These are phyloP conservation scores for Tor tambroides DNA, from an alignment of 2,113 vertebrate species.

Conservation along the genomic window DNA sequence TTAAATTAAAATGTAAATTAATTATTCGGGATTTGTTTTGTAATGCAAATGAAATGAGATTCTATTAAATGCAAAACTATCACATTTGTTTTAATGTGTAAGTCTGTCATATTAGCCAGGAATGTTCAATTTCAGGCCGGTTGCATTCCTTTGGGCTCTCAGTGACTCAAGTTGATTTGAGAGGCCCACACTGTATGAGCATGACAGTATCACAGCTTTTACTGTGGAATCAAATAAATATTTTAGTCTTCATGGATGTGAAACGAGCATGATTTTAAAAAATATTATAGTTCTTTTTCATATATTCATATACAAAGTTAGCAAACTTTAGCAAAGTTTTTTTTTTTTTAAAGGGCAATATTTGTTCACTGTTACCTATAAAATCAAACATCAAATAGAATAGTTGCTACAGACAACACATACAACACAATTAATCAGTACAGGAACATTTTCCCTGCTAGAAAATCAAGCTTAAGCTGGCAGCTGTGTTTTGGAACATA, in stretches of 20 bases:
- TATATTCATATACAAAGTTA: no score
- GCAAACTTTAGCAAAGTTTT: no score
- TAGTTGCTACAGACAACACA: neutral
- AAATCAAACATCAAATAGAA: neutral
- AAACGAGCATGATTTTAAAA: neutral
- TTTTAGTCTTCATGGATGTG: neutral
- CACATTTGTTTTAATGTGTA: constrained; percentile 40
- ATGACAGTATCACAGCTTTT: neutral
- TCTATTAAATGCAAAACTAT: constrained; percentile 52
- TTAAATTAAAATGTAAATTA: constrained; percentile 59
- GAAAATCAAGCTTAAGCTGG: neutral
- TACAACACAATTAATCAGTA: neutral
- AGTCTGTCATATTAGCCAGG: constrained; percentile 31
- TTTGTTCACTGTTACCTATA: neutral
- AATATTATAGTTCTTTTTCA: neutral
- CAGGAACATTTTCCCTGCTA: neutral
- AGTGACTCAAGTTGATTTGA: constrained; percentile 10
- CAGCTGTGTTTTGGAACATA: neutral
- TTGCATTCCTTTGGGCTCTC: constrained; percentile 24
- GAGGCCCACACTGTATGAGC: neutral
- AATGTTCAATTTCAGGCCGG: constrained; percentile 1
- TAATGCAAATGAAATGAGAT: constrained; percentile 59
- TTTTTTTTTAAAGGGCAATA: no score
- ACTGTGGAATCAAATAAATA: neutral
- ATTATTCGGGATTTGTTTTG: constrained; percentile 59